phyloP scores from a whole-genome alignment of 2,888 invertebrate genomes.

The Odontocerum albicorne region DNA sequence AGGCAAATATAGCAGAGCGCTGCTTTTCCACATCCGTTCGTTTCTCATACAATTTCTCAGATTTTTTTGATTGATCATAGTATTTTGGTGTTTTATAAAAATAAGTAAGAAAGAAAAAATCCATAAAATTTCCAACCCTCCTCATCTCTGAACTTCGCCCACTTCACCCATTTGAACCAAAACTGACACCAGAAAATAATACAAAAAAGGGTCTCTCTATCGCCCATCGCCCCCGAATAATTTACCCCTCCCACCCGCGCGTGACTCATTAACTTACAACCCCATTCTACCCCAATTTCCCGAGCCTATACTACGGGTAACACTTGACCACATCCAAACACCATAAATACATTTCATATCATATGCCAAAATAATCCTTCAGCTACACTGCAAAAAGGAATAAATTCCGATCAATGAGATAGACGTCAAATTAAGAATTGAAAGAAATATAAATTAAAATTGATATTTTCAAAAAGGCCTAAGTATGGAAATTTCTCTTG shows the following conservation, averaged over 20 bases:
- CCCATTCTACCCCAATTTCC: slow-evolving; percentile 28
- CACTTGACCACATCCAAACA: slow-evolving; percentile 14
- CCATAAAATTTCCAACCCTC: not conserved
- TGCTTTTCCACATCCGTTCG: no score
- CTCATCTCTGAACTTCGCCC: not conserved
- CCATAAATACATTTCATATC: slow-evolving; percentile 18
- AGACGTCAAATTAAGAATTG: not conserved
- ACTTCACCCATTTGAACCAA: slow-evolving; percentile 32
- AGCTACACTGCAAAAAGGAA: slow-evolving; percentile 2
- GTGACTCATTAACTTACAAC: slow-evolving; percentile 37
- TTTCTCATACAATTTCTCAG: no score
- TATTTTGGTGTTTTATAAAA: no score
- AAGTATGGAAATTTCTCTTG: not conserved
- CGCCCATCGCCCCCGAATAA: slow-evolving; percentile 21
- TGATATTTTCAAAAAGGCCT: slow-evolving; percentile 16
- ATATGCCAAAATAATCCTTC: slow-evolving; percentile 19
- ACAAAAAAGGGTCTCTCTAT: slow-evolving; percentile 17
- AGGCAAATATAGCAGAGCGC: no score
- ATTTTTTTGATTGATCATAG: no score
- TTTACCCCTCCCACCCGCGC: slow-evolving; percentile 29
- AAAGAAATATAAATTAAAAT: no score
- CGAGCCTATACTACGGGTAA: slow-evolving; percentile 13
- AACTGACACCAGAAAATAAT: slow-evolving; percentile 37
- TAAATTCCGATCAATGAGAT: slow-evolving; percentile 5
- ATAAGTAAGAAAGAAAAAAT: not conserved